phyloP scores from a whole-genome alignment of 2,797 vertebrate species.

The Pantherophis vulpinus region DNA sequence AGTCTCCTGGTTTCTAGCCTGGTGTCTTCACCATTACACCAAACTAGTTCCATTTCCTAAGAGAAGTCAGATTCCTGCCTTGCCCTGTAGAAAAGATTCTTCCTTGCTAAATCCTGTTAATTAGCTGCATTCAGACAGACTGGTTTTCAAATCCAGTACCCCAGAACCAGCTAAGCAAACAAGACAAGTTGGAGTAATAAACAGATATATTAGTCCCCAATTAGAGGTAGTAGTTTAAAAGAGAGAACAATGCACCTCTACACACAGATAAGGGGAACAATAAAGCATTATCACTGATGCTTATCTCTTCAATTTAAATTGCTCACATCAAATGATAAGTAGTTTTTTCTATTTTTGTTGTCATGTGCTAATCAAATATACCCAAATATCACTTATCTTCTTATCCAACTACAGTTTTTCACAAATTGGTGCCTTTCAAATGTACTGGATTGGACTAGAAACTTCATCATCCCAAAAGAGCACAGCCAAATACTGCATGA shows the following conservation, averaged over 20 bases:
- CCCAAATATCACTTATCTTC: not conserved
- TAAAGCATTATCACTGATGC: not conserved
- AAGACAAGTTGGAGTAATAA: not conserved
- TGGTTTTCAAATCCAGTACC: not conserved
- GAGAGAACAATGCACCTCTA: not conserved
- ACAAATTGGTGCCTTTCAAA: not conserved
- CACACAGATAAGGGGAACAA: not conserved
- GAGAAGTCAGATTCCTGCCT: not conserved
- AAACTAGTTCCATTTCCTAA: not conserved
- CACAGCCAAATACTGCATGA: not conserved
- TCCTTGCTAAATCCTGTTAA: not conserved
- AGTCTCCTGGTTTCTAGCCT: not conserved
- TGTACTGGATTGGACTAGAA: not conserved
- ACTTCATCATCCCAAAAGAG: not conserved
- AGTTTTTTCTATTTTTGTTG: not conserved
- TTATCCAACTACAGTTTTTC: not conserved
- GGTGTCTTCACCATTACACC: not conserved
- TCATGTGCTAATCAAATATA: not conserved
- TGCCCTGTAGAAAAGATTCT: not conserved
- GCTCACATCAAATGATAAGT: not conserved
- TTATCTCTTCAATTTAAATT: not conserved
- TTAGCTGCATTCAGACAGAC: not conserved
- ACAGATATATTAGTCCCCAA: slow-evolving; percentile 2
- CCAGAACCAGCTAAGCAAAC: not conserved
- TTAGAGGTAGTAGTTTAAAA: not conserved